Conservation (phyloP, 2,888 invertebrate genomes). For the Caenorhabditis sinica region DNA sequence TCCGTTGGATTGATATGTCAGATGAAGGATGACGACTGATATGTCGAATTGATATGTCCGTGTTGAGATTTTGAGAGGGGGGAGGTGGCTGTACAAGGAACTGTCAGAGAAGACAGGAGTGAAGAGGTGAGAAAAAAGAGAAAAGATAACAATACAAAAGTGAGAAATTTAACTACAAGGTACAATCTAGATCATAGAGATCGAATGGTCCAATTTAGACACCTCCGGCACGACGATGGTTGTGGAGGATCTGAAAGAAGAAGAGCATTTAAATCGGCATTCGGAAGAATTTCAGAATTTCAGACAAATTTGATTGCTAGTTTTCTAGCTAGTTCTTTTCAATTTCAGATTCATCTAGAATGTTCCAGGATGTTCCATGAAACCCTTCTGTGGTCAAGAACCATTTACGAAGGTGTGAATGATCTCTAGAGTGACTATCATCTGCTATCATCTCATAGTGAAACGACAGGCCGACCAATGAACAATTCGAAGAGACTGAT, state of each 20-base stretch:
- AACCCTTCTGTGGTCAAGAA: conserved; percentile 6
- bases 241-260: conserved; percentile 63
- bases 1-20: conserved; percentile 46
- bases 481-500: conserved; percentile 33
- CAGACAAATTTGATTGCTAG: background rate
- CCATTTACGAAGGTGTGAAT: conserved; percentile 34
- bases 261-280: conserved; percentile 9
- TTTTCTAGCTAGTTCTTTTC: conserved; percentile 4
- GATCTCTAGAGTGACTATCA: conserved; percentile 6
- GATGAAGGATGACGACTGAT: conserved; percentile 33
- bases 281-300: background rate
- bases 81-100: conserved; percentile 45
- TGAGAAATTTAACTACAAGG: conserved; percentile 20
- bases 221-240: conserved; percentile 54
- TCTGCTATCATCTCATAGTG: conserved; percentile 16
- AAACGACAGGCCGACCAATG: conserved; percentile 17
- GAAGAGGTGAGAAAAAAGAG: conserved; percentile 29
- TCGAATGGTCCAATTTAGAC: conserved; percentile 47
- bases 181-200: conserved; percentile 28
- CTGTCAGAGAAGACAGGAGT: conserved; percentile 46
- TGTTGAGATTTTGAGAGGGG: background rate
- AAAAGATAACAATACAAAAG: conserved; percentile 5
- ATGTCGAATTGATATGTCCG: conserved; percentile 42
- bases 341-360: background rate
- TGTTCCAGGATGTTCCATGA: conserved; percentile 5